Conservation (phyloP, 2,888 invertebrate genomes). For the Mesorhabditis spiculigera region DNA sequence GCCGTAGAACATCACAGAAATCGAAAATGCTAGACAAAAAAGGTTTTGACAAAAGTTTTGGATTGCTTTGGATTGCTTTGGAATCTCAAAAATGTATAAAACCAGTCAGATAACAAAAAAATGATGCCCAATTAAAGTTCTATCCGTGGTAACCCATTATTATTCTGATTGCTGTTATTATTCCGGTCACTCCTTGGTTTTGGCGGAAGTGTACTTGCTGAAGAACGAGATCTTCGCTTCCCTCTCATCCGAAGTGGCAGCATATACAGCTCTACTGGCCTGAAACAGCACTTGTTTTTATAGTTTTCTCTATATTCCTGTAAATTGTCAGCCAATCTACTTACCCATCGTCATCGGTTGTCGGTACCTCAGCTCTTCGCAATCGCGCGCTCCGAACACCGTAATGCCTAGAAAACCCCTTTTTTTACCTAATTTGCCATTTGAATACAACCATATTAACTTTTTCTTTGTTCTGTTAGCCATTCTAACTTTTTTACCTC, state of each 20-base stretch:
- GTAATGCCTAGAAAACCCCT: slow-evolving; percentile 31
- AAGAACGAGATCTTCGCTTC: slow-evolving; percentile 13
- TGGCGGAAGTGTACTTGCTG: not conserved
- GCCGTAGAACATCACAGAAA: no score
- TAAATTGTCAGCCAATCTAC: not conserved
- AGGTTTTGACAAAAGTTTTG: no score
- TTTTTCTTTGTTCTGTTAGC: no score
- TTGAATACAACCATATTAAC: no score
- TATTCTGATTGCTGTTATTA: not conserved
- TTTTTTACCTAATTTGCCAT: no score
- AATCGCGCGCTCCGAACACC: slow-evolving; percentile 52
- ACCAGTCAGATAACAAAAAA: no score
- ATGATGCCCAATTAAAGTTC: no score
- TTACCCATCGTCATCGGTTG: slow-evolving; percentile 19
- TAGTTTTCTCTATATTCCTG: slow-evolving; percentile 6
- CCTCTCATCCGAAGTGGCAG: slow-evolving; percentile 37
- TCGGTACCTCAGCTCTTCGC: slow-evolving; percentile 48
- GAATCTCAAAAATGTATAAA: no score
- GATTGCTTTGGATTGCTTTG: no score
- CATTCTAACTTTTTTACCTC: no score
- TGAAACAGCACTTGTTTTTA: slow-evolving; percentile 18
- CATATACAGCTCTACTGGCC: slow-evolving; percentile 48
- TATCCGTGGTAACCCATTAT: no score
- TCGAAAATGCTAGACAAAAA: no score
- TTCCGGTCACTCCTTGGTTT: not conserved